Evolutionary conservation across 1,140 invertebrate genomes (phyloP), one percentile per base, ranked within the genome.

Genomic region (Drosophila jambulina): DNA sequence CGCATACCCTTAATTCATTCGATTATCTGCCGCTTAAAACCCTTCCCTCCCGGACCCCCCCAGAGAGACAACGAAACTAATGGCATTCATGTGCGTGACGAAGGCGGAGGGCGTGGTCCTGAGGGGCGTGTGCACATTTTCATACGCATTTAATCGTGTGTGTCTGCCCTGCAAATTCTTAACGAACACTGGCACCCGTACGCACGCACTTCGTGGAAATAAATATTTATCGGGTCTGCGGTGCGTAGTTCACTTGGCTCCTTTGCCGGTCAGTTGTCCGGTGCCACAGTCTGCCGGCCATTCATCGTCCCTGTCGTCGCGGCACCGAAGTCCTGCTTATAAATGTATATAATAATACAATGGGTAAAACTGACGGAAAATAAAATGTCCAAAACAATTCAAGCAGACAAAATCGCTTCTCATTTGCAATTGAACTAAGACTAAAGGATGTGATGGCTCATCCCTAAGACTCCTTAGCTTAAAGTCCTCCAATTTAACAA

Each of bases 171-270:
- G 82, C 82, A 78, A 81, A 84, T 84, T 84, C 82, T 78, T 84
- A 85, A 84, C 84, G 84, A 84, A 84, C 81, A 85, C 77, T 75
- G 72, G 76, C 38, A 40, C 29, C 34, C 59, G 27, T 46, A 48
- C 42, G 32, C 21, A 29, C 64, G 54, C 46, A 63, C 36, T 64
- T 64, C 71, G 61, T 77, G 67, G 77, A 84, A 85, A 84, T 84
- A 85, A 85, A 84, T 84, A 80, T 84, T 85, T 84, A 84, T 84
- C 82, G 82, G 78, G 62, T 80, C 69, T 70, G 80, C 54, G 63
- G 61, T 61, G 80, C 57, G 81, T 70, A 80, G 54, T 71, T 70
- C 71, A 67, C 70, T 76, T 61, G 64, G 40, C 25, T 23, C 21
- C 38, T 17, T 13, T 53, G 43, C 27, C n/a, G 27, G 29, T 49